Evolutionary conservation across 2,113 vertebrate genomes (phyloP).

Genomic region (Ceyx margarethae): DNA sequence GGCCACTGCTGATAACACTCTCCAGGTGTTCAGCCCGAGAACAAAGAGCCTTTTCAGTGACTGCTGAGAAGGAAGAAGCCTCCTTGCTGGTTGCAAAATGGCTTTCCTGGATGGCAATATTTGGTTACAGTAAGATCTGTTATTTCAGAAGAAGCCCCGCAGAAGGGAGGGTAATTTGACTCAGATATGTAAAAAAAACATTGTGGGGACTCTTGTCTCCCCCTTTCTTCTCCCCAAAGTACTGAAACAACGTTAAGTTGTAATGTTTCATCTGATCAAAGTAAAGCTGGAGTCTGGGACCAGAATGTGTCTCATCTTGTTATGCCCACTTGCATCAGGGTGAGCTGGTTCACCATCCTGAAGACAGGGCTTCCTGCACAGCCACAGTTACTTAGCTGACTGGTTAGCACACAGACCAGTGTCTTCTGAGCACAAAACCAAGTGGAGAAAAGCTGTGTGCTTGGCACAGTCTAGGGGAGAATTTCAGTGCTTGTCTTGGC

Average conservation of each 20-base stretch:
- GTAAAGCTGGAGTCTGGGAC: background rate
- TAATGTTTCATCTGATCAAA: background rate
- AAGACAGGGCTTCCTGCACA: background rate
- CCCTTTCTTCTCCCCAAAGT: background rate
- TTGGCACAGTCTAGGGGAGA: background rate
- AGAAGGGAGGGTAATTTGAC: conserved; percentile 74
- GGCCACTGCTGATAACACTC: conserved; percentile 72
- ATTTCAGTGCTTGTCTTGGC: background rate
- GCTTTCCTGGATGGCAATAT: conserved; percentile 80
- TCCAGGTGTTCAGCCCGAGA: conserved; percentile 85
- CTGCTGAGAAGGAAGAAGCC: conserved; percentile 80
- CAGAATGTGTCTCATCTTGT: background rate
- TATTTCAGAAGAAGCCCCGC: conserved; percentile 72
- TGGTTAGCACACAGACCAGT: background rate
- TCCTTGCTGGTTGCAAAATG: conserved; percentile 80
- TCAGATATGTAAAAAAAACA: conserved; percentile 47
- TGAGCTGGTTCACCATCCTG: background rate
- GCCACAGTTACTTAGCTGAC: background rate
- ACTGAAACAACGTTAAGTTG: background rate
- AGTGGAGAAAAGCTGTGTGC: background rate
- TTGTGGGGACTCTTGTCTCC: background rate
- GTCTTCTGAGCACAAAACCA: background rate
- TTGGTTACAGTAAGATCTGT: conserved; percentile 79
- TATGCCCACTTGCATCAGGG: background rate
- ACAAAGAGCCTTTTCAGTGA: conserved; percentile 93